A percentile compares a stretch with the other conserved stretches of the same genome.
Evolutionary conservation across 2,113 vertebrate genomes (phyloP).

Genomic region (Anoura caudifer): DNA sequence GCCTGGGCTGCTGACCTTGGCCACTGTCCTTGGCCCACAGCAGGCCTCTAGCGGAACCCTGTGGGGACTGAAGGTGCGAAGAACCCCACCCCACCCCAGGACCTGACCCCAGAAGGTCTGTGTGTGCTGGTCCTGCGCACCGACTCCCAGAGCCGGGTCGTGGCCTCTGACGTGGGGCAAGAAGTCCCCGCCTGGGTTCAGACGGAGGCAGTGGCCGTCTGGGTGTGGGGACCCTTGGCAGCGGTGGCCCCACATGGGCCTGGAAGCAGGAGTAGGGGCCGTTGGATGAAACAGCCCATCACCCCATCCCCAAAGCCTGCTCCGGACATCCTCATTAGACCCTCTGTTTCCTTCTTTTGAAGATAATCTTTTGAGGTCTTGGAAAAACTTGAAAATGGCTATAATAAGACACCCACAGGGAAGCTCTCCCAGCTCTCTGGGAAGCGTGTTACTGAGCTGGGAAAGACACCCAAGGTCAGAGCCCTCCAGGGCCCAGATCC

Average conservation of each 20-base stretch:
- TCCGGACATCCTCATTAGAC: not conserved
- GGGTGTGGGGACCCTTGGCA: not conserved
- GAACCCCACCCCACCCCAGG: not conserved
- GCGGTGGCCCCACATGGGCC: not conserved
- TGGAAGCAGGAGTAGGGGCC: not conserved
- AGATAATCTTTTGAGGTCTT: not conserved
- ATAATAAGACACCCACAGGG: not conserved
- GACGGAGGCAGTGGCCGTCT: not conserved
- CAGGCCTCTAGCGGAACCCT: too few relatives aligned
- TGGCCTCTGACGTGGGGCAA: not conserved
- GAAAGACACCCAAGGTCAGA: not conserved
- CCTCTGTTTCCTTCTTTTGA: not conserved
- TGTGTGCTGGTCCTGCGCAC: not conserved
- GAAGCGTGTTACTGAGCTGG: not conserved
- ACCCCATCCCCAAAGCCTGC: not conserved
- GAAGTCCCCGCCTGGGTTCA: not conserved
- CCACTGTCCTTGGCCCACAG: too few relatives aligned
- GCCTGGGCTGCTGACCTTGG: too few relatives aligned
- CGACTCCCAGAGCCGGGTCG: not conserved
- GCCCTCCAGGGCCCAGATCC: fast-evolving
- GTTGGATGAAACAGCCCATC: not conserved
- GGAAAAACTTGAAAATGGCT: not conserved
- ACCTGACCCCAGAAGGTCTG: not conserved
- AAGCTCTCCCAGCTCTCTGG: not conserved
- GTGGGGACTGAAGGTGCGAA: not conserved